Percentiles rank a stretch among this genome's conserved stretches.
These are phyloP conservation scores for Rhinichthys osculus DNA, from an alignment of 2,797 vertebrate genomes.

Conservation along the genomic window DNA sequence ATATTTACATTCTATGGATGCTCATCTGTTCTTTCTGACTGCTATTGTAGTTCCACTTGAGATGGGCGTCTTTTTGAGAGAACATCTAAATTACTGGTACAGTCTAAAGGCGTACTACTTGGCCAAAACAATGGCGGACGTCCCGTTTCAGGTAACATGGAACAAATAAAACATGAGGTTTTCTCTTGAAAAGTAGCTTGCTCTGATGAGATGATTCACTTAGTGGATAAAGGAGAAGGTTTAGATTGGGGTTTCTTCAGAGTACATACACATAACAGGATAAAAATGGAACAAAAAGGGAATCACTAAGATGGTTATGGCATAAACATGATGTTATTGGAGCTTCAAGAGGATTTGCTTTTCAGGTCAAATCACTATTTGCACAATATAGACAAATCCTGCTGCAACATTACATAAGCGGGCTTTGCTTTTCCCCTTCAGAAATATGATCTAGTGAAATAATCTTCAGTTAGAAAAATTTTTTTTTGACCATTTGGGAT, in stretches of 20 bases:
- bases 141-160: slow-evolving; percentile 88
- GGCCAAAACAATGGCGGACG: slow-evolving; percentile 95
- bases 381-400: slow-evolving; percentile 49
- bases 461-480: background rate
- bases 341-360: slow-evolving; percentile 42
- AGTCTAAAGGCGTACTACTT: slow-evolving; percentile 95
- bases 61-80: slow-evolving; percentile 80
- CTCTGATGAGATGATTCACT: background rate
- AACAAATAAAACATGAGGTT: background rate
- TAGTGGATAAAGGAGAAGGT: background rate
- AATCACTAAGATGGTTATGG: slow-evolving; percentile 9
- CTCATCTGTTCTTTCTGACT: background rate
- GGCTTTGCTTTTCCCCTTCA: background rate
- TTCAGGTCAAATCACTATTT: slow-evolving; percentile 36
- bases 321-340: slow-evolving; percentile 25
- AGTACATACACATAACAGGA: background rate
- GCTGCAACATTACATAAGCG: slow-evolving; percentile 43
- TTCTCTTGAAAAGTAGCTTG: background rate
- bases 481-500: background rate
- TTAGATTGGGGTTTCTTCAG: background rate
- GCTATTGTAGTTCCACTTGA: slow-evolving; percentile 85
- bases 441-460: slow-evolving; percentile 8
- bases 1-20: background rate
- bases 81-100: slow-evolving; percentile 97
- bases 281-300: background rate